Conservation (phyloP, 64 coral and sea anemone genomes). For the Actinia equina region DNA sequence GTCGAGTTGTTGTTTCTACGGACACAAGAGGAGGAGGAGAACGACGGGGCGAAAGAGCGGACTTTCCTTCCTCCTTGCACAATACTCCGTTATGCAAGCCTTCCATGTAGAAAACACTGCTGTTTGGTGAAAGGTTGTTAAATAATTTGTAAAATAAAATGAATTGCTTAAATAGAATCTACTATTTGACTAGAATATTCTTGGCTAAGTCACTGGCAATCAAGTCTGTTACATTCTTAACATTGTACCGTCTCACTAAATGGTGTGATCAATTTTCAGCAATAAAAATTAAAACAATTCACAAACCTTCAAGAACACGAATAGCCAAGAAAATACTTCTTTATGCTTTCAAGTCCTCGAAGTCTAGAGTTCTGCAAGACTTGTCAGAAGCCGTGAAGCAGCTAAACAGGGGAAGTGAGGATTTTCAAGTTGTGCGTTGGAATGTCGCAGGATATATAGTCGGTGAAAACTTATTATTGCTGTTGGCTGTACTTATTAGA, state of each 20-base stretch:
- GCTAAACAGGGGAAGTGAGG: background rate
- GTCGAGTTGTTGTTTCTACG: conserved; percentile 33
- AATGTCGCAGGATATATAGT: conserved; percentile 1
- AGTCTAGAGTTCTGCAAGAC: too few species aligned
- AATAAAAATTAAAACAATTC: background rate
- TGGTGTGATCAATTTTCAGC: background rate
- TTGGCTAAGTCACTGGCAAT: too few species aligned
- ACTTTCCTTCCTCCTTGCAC: background rate
- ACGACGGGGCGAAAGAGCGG: conserved; percentile 37
- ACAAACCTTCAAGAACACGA: background rate
- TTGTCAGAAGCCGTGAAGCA: background rate
- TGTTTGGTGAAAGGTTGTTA: background rate
- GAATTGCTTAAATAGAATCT: background rate
- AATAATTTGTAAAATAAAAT: conserved; percentile 4
- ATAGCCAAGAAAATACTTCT: background rate
- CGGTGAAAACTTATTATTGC: conserved; percentile 69
- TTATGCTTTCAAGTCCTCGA: too few species aligned
- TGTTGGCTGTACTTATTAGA: conserved; percentile 63
- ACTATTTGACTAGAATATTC: background rate
- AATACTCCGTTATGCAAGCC: background rate
- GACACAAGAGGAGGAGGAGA: conserved; percentile 80
- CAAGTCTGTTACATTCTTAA: background rate
- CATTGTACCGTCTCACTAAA: background rate
- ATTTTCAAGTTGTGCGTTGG: conserved; percentile 26
- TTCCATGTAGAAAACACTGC: background rate